A percentile compares a stretch with the other conserved stretches of the same genome.
These are phyloP conservation scores for Stenopsyche tienmushanensis DNA, from an alignment of 1,140 invertebrate genomes.

Conservation along the genomic window DNA sequence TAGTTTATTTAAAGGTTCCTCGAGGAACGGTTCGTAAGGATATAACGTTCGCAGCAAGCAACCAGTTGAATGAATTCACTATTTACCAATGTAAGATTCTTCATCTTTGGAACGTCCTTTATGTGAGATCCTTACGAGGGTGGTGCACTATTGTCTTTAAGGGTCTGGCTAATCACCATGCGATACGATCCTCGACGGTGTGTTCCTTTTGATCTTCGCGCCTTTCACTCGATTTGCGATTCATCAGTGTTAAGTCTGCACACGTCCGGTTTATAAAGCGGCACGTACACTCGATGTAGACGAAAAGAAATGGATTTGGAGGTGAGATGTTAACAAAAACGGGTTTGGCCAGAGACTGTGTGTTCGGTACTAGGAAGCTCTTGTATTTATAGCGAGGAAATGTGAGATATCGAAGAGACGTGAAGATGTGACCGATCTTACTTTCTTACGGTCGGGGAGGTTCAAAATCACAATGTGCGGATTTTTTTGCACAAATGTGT, in stretches of 20 bases:
- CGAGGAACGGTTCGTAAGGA: too few species aligned
- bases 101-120: too few species aligned
- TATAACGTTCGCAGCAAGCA: too few species aligned
- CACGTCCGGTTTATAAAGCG: too few species aligned
- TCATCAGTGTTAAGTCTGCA: not conserved
- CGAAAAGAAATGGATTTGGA: too few species aligned
- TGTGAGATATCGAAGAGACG: conserved; percentile 25
- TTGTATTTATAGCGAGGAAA: conserved; percentile 35
- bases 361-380: conserved; percentile 27
- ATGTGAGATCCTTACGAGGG: too few species aligned
- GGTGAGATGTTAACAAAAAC: conserved; percentile 22
- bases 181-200: not conserved
- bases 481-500: too few species aligned
- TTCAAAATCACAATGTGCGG: not conserved
- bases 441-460: not conserved
- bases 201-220: not conserved
- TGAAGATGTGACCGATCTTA: conserved; percentile 20
- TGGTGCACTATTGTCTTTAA: not conserved
- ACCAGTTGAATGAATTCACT: too few species aligned
- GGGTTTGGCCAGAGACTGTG: conserved; percentile 33
- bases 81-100: too few species aligned
- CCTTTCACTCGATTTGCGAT: conserved; percentile 4
- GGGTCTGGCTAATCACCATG: not conserved
- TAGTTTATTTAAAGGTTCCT: too few species aligned
- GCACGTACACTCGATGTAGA: too few species aligned